Conservation (phyloP, 2,797 vertebrate genomes). For the Urosaurus nigricauda region DNA sequence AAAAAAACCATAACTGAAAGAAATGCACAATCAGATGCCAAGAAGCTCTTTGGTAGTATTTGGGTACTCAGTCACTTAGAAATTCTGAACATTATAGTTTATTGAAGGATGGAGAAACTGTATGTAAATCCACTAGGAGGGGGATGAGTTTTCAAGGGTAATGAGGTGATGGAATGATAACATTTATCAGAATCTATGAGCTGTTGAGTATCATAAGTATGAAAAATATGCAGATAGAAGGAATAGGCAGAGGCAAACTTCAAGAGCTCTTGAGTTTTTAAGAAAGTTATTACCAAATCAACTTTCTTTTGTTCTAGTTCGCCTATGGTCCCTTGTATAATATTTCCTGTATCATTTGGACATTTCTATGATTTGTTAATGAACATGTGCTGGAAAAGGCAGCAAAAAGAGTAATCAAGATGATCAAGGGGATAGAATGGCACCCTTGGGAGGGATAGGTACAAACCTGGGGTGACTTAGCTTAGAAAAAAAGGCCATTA, state of each 20-base stretch:
- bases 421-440: background rate
- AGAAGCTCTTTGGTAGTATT: conserved; percentile 53
- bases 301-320: conserved; percentile 5
- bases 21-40: conserved; percentile 45
- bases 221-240: background rate
- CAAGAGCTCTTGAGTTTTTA: background rate
- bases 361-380: background rate
- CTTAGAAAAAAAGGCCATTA: background rate
- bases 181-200: conserved; percentile 13
- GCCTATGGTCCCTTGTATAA: background rate
- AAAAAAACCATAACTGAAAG: conserved; percentile 40
- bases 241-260: conserved; percentile 1
- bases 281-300: conserved; percentile 1
- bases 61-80: conserved; percentile 23
- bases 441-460: background rate
- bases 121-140: conserved; percentile 46
- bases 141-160: conserved; percentile 57
- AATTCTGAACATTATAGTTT: conserved; percentile 58
- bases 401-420: background rate
- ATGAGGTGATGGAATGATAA: conserved; percentile 35
- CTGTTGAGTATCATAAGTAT: background rate
- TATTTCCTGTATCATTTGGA: background rate
- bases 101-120: conserved; percentile 44
- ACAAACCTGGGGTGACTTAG: background rate
- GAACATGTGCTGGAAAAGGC: background rate